Base-by-base conservation (phyloP, 2,113 vertebrate genomes). In the Eulacestoma nigropectus region DNA sequence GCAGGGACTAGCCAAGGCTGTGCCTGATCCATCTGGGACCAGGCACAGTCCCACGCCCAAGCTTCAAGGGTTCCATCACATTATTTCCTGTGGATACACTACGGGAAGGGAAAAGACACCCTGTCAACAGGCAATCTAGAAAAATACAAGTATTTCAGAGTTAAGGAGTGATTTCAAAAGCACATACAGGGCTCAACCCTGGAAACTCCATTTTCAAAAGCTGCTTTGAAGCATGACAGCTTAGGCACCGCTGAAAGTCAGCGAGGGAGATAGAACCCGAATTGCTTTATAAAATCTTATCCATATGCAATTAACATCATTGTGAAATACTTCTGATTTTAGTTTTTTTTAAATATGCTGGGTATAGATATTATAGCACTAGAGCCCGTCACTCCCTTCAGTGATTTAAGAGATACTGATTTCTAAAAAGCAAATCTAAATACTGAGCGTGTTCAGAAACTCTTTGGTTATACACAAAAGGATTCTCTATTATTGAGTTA, bases 1-100 rank as follows among this genome's bases (percentile, higher is more conserved):
- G 0, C 2, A 1, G 23, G 41, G 49, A 20, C 0, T 3, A 89
- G 74, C 77, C 7, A 3, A 35, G 52, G 72, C 62, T 0, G 0
- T 37, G 65, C 57, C 65, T 12, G 41, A 56, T 13, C 13, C 30
- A 39, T 17, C 41, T 27, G 77, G 84, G 79, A 78, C 22, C 10
- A 4, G 85, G 62, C 35, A 47, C 3, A 1, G 26, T 20, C 92
- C 88, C 92, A 93, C 59, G 0, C 88, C 90, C 79, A 62, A 41
- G 75, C 85, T 93, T 85, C 75, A n/a, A 73, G 75, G 85, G 50
- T 16, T 73, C 85, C 88, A 57, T 52, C 90, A 27, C 85, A 69
- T 56, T 68, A 84, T 69, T 53, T 83, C 85, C 78, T 39, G 32
- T 37, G 1, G 25, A 78, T 59, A 87, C 73, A 37, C 52, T 25